Base-by-base conservation (phyloP, 2,797 vertebrate species). In the Poeciliopsis presidionis region DNA sequence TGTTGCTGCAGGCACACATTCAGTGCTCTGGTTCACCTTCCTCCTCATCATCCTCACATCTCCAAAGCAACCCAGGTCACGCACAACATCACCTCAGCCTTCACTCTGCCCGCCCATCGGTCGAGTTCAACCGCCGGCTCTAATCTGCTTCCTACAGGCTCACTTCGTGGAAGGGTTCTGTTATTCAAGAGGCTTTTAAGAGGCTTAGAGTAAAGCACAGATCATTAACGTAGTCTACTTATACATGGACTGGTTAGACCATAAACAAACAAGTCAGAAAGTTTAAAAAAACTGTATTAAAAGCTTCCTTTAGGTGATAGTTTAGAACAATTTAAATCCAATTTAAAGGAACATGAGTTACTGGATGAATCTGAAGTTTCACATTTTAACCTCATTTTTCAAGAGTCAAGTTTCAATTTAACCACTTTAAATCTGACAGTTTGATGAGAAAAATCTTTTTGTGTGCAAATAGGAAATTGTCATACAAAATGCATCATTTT, bases 1-100 rank as follows among this genome's bases (percentile, higher is more conserved):
- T 83, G 87, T 85, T 83, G 90, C 90, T 87, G 91, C 89, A 88
- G 49, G 86, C 83, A 77, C 86, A 87, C 89, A 83, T 85, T 91
- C 91, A 91, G 90, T 91, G 91, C 47, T 93, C 85, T 79, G 70
- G 71, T 77, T 85, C 81, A 36, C 81, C 74, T 80, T 84, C 82
- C 70, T 74, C 81, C 73, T 84, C 74, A 47, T 70, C 46, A 86
- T 78, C 77, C 47, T 75, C 79, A 13, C 72, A 33, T 88, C 81
- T 93, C 89, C 67, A 80, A 33, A 77, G 85, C 63, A 81, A 41
- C 90, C 4, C 85, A 4, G 86, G 80, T 92, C 84, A 90, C 88
- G 73, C 87, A 93, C 86, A 88, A 90, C 90, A 86, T 84, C 74
- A 6, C 79, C 88, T 84, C 84, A 4, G 49, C 72, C 76, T 79